phyloP scores from a whole-genome alignment of 2,888 invertebrate genomes.

The Agrotis puta region DNA sequence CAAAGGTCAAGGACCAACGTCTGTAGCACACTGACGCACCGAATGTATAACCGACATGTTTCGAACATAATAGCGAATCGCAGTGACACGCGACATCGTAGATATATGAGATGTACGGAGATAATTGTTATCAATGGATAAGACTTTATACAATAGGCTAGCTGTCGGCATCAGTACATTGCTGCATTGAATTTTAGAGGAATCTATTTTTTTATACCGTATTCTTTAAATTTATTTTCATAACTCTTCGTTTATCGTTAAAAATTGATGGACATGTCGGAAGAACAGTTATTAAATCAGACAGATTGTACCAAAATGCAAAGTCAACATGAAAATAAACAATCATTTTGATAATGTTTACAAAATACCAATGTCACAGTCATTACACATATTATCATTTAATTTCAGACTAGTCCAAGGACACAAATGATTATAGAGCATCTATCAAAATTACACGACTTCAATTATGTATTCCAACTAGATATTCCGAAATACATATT shows the following conservation, averaged over 20 bases:
- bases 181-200: too few species aligned
- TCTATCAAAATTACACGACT: not conserved
- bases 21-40: not conserved
- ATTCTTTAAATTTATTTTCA: too few species aligned
- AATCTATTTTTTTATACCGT: too few species aligned
- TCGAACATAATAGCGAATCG: not conserved
- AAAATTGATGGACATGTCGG: too few species aligned
- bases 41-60: too few species aligned
- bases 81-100: not conserved
- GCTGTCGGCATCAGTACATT: too few species aligned
- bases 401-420: constrained; percentile 6
- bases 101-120: not conserved
- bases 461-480: not conserved
- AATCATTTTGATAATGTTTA: not conserved
- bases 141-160: too few species aligned
- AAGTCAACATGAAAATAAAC: too few species aligned
- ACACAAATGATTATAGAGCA: not conserved
- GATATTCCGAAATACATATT: not conserved
- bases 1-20: not conserved
- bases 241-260: too few species aligned
- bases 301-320: too few species aligned
- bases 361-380: not conserved
- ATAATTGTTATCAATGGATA: not conserved
- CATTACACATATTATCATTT: constrained; percentile 1
- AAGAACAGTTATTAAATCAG: too few species aligned